Evolutionary conservation across 2,797 vertebrate species (phyloP).

Genomic region (Gymnoscopelus microlampas): DNA sequence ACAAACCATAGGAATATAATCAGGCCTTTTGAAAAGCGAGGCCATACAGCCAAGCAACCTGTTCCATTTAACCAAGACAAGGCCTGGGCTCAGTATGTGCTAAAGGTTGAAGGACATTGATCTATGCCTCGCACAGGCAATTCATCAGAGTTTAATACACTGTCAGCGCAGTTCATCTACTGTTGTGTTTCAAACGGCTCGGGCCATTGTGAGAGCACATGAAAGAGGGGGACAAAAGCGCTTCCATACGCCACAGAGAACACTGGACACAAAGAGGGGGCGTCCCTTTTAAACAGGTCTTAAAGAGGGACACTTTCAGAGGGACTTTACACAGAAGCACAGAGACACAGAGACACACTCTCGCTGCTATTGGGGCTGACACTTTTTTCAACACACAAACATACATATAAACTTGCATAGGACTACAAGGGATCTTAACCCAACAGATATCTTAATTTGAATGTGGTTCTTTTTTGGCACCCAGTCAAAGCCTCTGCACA

Average conservation of each 20-base stretch:
- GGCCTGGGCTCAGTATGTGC: constrained; percentile 76
- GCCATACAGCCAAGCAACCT: constrained; percentile 72
- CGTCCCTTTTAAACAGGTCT: constrained; percentile 86
- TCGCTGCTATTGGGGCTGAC: constrained; percentile 69
- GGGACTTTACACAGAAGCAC: constrained; percentile 60
- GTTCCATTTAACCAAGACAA: constrained; percentile 82
- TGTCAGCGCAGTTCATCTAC: constrained; percentile 88
- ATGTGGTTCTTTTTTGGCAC: constrained; percentile 48
- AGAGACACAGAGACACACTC: constrained; percentile 72
- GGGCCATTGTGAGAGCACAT: constrained; percentile 82
- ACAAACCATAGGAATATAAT: constrained; percentile 85
- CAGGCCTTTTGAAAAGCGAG: constrained; percentile 74
- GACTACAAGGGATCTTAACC: constrained; percentile 71
- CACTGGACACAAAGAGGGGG: constrained; percentile 85
- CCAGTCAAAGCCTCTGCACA: constrained; percentile 35
- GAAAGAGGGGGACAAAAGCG: constrained; percentile 84
- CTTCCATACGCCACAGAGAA: constrained; percentile 82
- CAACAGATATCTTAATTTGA: constrained; percentile 74
- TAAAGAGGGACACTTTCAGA: constrained; percentile 83
- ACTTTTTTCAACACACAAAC: constrained; percentile 78
- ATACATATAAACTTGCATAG: constrained; percentile 77
- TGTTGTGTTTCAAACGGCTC: constrained; percentile 84
- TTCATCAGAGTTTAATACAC: constrained; percentile 89
- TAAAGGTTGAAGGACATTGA: constrained; percentile 85
- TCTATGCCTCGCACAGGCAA: constrained; percentile 84